Evolutionary conservation across 2,797 vertebrate species (phyloP).

Genomic region (Crypturellus tataupa): DNA sequence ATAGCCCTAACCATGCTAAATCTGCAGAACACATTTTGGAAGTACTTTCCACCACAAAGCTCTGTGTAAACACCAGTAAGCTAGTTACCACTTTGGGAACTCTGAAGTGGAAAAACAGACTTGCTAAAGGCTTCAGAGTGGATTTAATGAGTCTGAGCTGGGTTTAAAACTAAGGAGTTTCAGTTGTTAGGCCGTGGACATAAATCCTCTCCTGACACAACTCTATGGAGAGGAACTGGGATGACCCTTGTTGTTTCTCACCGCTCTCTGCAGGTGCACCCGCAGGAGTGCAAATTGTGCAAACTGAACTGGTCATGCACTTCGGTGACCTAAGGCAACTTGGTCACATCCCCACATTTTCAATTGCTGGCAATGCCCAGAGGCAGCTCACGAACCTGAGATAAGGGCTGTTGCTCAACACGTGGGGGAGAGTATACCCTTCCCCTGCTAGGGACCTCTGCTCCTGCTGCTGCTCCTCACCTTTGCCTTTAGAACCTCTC

Average conservation of each 20-base stretch:
- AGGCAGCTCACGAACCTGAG: background rate
- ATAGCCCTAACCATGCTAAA: background rate
- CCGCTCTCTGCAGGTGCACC: background rate
- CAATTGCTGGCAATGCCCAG: background rate
- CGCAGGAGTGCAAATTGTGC: background rate
- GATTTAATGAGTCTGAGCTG: constrained; percentile 33
- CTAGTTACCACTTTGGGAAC: background rate
- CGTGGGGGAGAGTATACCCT: background rate
- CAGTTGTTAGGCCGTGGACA: background rate
- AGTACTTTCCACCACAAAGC: background rate
- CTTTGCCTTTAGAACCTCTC: background rate
- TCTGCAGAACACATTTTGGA: background rate
- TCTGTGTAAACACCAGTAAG: background rate
- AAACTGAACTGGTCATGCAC: background rate
- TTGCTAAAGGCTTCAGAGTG: background rate
- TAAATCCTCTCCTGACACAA: background rate
- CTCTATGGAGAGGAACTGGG: background rate
- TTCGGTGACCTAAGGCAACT: background rate
- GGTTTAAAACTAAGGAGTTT: constrained; percentile 21
- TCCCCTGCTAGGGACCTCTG: background rate
- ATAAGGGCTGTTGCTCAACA: background rate
- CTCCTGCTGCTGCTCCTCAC: background rate
- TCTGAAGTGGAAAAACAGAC: background rate
- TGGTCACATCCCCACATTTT: background rate
- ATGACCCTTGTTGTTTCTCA: background rate